Evolutionary conservation across 2,113 vertebrate species (phyloP), one percentile per base, ranked within the genome.

Genomic region (Gobius niger): DNA sequence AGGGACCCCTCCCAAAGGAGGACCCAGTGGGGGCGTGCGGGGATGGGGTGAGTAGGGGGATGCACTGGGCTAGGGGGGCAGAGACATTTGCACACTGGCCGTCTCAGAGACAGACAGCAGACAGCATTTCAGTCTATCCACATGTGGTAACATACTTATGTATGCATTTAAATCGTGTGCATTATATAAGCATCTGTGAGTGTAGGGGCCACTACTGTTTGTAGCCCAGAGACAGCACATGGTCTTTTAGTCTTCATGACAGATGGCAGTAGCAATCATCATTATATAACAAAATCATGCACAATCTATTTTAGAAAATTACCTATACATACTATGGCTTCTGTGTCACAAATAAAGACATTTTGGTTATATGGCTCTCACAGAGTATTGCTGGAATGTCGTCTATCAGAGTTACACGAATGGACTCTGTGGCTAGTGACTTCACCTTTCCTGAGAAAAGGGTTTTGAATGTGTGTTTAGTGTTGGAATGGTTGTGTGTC

Each of bases 1-100:
- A 92, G 88, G 92, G 90, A 92, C 91, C 91, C 89, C 91, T 91
- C 91, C 92, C 91, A 79, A 89, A 88, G 87, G 90, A 92, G 90
- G 92, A 91, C 92, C 92, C 91, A 93, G 91, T 91, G 89, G 85
- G 89, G 85, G 88, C 77, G 66, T 71, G 13, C 64, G 46, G 66
- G 70, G 79, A 68, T 72, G 64, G 80, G 78, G 67, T 49, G 57
- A 50, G 65, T 57, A 70, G 88, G 90, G 90, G 87, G 82, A 81
- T 77, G 78, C 86, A 93, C 91, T 92, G 92, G 92, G 91, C 81
- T 87, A 91, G 89, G 90, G 91, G 90, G 90, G 91, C 92, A 92
- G 82, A 93, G 88, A 92, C 91, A 83, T 90, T 91, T 54, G 67
- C 86, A 76, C 90, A 90, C 83, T 41, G 78, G 73, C 89, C 87